Evolutionary conservation across 2,113 vertebrate species (phyloP).

Genomic region (Thermophis baileyi): DNA sequence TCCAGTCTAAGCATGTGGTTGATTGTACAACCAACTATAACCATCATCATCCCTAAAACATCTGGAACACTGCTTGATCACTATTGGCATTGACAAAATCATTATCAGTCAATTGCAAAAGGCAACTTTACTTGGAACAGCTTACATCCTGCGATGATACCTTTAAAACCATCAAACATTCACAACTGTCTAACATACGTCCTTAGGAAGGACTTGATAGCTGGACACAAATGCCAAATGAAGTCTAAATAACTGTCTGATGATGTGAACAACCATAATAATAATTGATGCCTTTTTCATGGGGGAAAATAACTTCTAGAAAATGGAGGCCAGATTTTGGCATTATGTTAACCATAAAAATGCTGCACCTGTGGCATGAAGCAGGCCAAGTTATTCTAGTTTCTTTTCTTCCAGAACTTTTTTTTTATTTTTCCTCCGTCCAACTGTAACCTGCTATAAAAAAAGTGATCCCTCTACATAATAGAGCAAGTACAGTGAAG

Average conservation of each 20-base stretch:
- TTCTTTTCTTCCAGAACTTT: neutral
- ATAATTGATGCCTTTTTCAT: neutral
- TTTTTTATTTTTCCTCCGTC: neutral
- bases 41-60: neutral
- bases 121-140: neutral
- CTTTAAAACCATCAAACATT: neutral
- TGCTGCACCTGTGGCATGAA: neutral
- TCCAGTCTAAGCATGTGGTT: neutral
- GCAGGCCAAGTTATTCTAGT: neutral
- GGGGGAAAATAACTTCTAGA: neutral
- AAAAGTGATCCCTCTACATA: neutral
- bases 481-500: neutral
- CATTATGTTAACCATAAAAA: neutral
- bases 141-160: neutral
- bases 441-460: neutral
- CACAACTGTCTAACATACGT: neutral
- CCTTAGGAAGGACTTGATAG: neutral
- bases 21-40: neutral
- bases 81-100: neutral
- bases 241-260: neutral
- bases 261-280: neutral
- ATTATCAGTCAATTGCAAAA: neutral
- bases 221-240: neutral
- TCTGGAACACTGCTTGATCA: neutral
- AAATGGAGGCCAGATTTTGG: neutral